Evolutionary conservation across 2,113 vertebrate genomes (phyloP).

Genomic region (Mohoua ochrocephala): DNA sequence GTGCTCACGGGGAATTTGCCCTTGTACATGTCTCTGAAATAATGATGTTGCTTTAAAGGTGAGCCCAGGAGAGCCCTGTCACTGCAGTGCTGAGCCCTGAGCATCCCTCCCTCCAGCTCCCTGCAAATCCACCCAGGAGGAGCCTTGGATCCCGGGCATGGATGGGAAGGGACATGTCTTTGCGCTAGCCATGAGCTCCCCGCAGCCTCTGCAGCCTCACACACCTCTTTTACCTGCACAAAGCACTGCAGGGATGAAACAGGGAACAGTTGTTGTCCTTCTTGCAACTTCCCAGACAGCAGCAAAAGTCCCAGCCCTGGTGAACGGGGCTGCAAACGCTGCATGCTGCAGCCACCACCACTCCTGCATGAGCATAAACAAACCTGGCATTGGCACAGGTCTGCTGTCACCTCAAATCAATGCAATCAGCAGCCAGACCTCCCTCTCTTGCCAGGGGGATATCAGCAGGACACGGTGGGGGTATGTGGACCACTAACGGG

Average conservation of each 20-base stretch:
- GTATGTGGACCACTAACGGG: not conserved
- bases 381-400: not conserved
- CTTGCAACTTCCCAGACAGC: not conserved
- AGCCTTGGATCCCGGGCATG: rapidly evolving
- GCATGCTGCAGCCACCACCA: not conserved
- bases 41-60: not conserved
- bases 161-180: not conserved
- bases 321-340: rapidly evolving
- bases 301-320: not conserved
- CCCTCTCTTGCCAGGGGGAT: not conserved
- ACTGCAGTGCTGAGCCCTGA: not conserved
- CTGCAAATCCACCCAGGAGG: not conserved
- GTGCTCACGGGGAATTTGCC: not conserved
- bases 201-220: rapidly evolving
- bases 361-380: not conserved
- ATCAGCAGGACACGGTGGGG: rapidly evolving
- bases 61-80: not conserved
- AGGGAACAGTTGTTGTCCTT: not conserved
- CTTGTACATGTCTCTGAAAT: not conserved
- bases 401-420: not conserved
- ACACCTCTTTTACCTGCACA: not conserved
- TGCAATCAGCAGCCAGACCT: not conserved
- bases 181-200: not conserved
- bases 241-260: not conserved
- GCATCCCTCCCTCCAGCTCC: not conserved